A percentile compares a stretch with the other conserved stretches of the same genome.
Conservation (phyloP, 2,888 invertebrate genomes). For the Ptycholaimellus sp. region DNA sequence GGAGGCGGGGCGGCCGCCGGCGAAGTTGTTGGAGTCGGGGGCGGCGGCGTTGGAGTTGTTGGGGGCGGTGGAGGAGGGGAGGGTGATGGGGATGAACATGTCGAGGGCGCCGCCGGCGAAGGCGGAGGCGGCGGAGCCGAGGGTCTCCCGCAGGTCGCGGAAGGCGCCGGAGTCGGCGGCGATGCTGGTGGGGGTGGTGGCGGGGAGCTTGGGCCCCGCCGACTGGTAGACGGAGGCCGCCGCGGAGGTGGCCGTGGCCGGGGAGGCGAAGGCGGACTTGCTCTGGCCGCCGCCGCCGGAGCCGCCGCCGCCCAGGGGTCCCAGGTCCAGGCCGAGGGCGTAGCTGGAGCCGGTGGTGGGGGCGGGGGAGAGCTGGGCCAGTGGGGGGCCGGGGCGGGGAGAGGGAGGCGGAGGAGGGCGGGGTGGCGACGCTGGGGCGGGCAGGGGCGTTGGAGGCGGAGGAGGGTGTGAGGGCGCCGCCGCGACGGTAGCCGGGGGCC, state of each 20-base stretch:
- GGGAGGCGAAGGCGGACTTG: not conserved
- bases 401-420: not conserved
- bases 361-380: not conserved
- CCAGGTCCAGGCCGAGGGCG: not conserved
- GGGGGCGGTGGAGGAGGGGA: not conserved
- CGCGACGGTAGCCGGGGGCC: constrained; percentile 28
- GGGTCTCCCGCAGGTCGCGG: not conserved
- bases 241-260: not conserved
- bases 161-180: not conserved
- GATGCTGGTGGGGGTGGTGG: too few species aligned
- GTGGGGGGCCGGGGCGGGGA: not conserved
- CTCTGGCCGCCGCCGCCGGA: not conserved
- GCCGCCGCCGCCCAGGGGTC: not conserved
- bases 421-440: constrained; percentile 7
- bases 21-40: too few species aligned
- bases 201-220: too few species aligned
- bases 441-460: too few species aligned
- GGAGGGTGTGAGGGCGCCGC: too few species aligned
- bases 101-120: not conserved
- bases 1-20: too few species aligned
- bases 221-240: too few species aligned
- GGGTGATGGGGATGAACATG: not conserved
- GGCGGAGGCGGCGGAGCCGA: not conserved
- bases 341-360: constrained; percentile 1
- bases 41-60: too few species aligned